Percentiles rank a stretch among this genome's conserved stretches.
These are phyloP conservation scores for Ylistrum balloti DNA, from an alignment of 1,140 invertebrate genomes.

Conservation along the genomic window DNA sequence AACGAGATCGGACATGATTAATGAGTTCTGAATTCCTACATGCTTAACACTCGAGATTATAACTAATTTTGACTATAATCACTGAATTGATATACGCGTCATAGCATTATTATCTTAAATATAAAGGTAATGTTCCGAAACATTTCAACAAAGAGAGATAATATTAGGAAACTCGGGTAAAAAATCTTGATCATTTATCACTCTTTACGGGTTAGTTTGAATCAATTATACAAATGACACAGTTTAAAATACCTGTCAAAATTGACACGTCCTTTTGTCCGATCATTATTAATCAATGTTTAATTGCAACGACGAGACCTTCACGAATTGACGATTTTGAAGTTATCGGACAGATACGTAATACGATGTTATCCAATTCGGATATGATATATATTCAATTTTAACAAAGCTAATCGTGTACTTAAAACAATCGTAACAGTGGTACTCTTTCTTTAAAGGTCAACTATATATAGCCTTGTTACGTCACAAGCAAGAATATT, in stretches of 20 bases:
- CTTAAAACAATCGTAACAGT: not conserved
- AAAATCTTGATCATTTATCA: not conserved
- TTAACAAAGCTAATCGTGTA: not conserved
- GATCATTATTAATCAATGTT: not conserved
- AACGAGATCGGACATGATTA: not conserved
- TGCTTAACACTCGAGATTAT: not conserved
- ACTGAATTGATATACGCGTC: not conserved
- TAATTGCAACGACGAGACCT: not conserved
- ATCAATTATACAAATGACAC: not conserved
- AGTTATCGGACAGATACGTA: not conserved
- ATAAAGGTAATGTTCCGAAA: not conserved
- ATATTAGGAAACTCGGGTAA: not conserved
- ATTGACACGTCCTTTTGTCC: not conserved
- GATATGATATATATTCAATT: not conserved
- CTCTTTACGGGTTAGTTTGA: constrained; percentile 6
- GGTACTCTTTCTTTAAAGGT: not conserved
- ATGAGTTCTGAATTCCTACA: not conserved
- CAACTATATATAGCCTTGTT: not conserved
- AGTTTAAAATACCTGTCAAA: not conserved
- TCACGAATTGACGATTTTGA: too few relatives aligned
- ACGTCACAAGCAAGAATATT: not conserved
- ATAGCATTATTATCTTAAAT: not conserved
- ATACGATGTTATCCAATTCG: not conserved
- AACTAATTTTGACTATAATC: not conserved
- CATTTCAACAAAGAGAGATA: not conserved